Conservation (phyloP, 2,113 vertebrate species). For the Mustelus asterias region DNA sequence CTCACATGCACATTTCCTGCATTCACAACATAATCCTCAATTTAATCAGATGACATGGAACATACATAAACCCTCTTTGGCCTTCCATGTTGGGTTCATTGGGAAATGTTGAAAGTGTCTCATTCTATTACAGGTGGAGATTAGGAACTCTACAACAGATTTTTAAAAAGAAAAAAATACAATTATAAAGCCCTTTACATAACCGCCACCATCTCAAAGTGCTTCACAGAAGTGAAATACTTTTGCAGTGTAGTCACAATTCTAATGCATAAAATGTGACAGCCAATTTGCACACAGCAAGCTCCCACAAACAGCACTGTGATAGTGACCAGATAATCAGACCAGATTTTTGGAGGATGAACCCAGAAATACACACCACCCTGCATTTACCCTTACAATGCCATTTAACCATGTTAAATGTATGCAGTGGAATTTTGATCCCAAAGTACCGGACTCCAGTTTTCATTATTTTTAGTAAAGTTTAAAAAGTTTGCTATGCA, state of each 20-base stretch:
- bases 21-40: not conserved
- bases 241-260: not conserved
- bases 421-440: not conserved
- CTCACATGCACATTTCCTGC: not conserved
- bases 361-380: not conserved
- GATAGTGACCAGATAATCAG: not conserved
- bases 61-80: not conserved
- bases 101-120: not conserved
- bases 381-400: not conserved
- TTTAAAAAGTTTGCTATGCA: not conserved
- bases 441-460: not conserved
- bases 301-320: not conserved
- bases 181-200: not conserved
- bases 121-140: not conserved
- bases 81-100: not conserved
- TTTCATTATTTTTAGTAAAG: not conserved
- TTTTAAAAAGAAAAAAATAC: not conserved
- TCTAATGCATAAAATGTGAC: no score
- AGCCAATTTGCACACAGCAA: not conserved
- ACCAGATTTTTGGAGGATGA: not conserved
- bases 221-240: not conserved
- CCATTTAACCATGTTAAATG: not conserved
- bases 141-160: not conserved
- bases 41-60: not conserved
- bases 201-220: not conserved